Evolutionary conservation across 2,888 invertebrate genomes (phyloP).

Genomic region (Invenusta paracnida): DNA sequence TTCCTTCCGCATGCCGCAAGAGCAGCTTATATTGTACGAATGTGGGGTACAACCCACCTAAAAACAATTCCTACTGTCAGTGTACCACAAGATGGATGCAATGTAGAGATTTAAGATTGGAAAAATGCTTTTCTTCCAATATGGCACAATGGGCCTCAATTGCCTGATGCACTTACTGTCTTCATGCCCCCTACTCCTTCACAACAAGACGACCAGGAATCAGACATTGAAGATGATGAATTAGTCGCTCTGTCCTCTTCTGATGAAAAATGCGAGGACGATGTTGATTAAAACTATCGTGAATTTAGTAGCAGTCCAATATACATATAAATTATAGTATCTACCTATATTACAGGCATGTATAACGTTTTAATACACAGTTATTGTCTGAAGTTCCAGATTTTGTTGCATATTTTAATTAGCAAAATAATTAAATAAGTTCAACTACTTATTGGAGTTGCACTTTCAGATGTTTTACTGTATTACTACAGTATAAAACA

Average conservation of each 20-base stretch:
- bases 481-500: neutral
- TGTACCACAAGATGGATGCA: neutral
- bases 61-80: slow-evolving; percentile 3
- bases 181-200: neutral
- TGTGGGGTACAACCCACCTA: neutral
- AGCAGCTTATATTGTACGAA: neutral
- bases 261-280: slow-evolving; percentile 14
- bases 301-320: neutral
- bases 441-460: slow-evolving; percentile 14
- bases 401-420: neutral
- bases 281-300: slow-evolving; percentile 14
- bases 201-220: neutral
- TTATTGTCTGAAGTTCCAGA: slow-evolving; percentile 9
- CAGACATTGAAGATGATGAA: slow-evolving; percentile 22
- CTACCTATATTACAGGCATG: neutral
- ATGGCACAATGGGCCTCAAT: slow-evolving; percentile 18
- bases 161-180: neutral
- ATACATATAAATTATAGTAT: neutral
- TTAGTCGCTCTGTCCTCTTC: neutral
- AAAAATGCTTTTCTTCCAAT: neutral
- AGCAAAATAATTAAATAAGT: neutral
- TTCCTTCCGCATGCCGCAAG: slow-evolving; percentile 4
- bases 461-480: slow-evolving; percentile 13
- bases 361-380: slow-evolving; percentile 11
- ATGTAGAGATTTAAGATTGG: neutral